Evolutionary conservation across 30 jellyfish, hydroid and myxozoan genomes (phyloP).

Genomic region (Chrysaora quinquecirrha): DNA sequence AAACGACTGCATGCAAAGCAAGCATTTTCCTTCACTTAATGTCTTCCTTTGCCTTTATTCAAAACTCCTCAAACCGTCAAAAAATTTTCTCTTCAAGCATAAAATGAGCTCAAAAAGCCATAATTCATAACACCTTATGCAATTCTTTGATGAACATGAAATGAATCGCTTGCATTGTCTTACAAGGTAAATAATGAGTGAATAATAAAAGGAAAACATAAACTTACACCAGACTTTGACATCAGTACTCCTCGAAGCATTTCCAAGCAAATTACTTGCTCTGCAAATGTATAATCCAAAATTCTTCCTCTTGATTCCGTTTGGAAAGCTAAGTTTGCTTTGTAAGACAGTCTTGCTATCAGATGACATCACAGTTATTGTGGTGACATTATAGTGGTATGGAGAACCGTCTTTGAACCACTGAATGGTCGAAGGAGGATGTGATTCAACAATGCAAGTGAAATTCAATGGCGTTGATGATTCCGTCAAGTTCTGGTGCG

Average conservation of each 20-base stretch:
- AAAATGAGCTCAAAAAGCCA: background rate
- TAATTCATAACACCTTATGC: background rate
- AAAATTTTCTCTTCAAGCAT: background rate
- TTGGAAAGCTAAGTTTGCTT: slow-evolving; percentile 34
- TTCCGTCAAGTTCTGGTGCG: slow-evolving; percentile 44
- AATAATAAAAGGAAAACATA: background rate
- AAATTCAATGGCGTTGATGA: slow-evolving; percentile 5
- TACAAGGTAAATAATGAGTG: no score
- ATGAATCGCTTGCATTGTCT: background rate
- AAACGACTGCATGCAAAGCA: no score
- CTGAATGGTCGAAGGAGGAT: slow-evolving; percentile 32
- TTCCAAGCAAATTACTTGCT: slow-evolving; percentile 30
- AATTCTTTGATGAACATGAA: background rate
- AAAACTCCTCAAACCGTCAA: background rate
- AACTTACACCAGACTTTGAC: slow-evolving; percentile 66
- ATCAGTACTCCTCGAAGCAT: slow-evolving; percentile 34
- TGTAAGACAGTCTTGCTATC: slow-evolving; percentile 15
- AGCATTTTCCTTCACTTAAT: no score
- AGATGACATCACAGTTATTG: background rate
- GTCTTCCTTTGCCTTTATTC: background rate
- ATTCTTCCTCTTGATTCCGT: slow-evolving; percentile 49
- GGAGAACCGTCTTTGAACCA: slow-evolving; percentile 48
- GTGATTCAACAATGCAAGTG: slow-evolving; percentile 43
- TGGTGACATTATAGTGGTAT: slow-evolving; percentile 10
- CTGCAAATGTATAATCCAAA: slow-evolving; percentile 39